Percentiles rank a stretch among this genome's conserved stretches.
Evolutionary conservation across 2,888 invertebrate genomes (phyloP).

Genomic region (Spisula subtruncata): DNA sequence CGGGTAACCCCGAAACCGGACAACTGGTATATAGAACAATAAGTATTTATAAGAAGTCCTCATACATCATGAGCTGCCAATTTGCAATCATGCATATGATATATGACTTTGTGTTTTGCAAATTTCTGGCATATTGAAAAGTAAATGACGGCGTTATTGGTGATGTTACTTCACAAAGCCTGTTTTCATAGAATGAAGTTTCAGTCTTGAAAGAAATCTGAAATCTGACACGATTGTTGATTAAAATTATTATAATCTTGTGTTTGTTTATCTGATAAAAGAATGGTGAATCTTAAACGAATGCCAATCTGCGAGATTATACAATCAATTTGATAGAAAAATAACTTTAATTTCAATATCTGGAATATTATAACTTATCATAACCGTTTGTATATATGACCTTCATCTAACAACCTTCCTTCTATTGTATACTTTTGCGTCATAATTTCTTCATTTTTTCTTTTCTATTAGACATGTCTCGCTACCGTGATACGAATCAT

Average conservation of each 20-base stretch:
- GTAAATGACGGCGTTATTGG: background rate
- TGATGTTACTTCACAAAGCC: background rate
- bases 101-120: too few species aligned
- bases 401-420: background rate
- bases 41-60: too few species aligned
- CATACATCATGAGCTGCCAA: too few species aligned
- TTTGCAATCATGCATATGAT: too few species aligned
- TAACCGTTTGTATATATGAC: background rate
- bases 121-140: too few species aligned
- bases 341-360: background rate
- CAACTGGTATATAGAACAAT: too few species aligned
- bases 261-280: conserved; percentile 13
- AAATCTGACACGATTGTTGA: background rate
- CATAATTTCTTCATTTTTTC: too few species aligned
- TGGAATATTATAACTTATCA: background rate
- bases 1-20: too few species aligned
- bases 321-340: background rate
- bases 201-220: background rate
- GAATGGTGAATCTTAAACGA: background rate
- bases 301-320: conserved; percentile 6
- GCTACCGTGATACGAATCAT: too few species aligned
- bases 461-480: too few species aligned
- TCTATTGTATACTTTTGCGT: too few species aligned
- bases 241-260: background rate
- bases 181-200: background rate